phyloP scores from a whole-genome alignment of 1,140 invertebrate species.

The Diorhabda sublineata region DNA sequence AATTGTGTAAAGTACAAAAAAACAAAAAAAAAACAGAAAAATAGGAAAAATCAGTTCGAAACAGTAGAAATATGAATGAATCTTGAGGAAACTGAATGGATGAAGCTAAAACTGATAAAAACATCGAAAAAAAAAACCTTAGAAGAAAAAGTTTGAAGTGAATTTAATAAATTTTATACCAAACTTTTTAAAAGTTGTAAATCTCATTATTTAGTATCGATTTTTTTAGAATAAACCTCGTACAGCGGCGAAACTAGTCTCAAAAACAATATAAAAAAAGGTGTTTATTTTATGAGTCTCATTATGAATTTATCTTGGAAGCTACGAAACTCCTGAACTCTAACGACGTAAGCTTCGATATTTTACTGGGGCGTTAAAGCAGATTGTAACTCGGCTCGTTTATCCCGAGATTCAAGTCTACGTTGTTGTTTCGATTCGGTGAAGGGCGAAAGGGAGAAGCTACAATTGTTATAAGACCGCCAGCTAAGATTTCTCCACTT shows the following conservation, averaged over 20 bases:
- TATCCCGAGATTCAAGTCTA: slow-evolving; percentile 14
- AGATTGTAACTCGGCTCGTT: slow-evolving; percentile 26
- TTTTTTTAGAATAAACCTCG: too few relatives aligned
- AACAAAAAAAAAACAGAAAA: too few relatives aligned
- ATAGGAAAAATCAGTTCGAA: too few relatives aligned
- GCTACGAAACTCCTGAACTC: slow-evolving; percentile 30
- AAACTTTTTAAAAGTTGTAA: too few relatives aligned
- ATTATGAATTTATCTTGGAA: slow-evolving; percentile 20
- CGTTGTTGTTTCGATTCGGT: background rate
- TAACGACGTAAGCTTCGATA: slow-evolving; percentile 29
- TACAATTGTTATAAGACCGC: background rate
- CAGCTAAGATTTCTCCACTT: background rate
- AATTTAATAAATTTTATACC: too few relatives aligned
- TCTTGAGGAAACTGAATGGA: too few relatives aligned
- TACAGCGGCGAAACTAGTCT: background rate
- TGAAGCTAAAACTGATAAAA: too few relatives aligned
- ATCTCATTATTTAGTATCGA: too few relatives aligned
- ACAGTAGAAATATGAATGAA: too few relatives aligned
- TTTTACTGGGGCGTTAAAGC: slow-evolving; percentile 31
- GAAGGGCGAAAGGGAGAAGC: background rate
- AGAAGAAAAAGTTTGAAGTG: too few relatives aligned
- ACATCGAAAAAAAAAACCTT: too few relatives aligned
- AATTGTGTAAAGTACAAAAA: too few relatives aligned
- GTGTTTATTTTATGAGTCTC: slow-evolving; percentile 14
- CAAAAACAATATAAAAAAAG: background rate